phyloP scores from a whole-genome alignment of 2,888 invertebrate genomes.

The Podotricha telesiphe region DNA sequence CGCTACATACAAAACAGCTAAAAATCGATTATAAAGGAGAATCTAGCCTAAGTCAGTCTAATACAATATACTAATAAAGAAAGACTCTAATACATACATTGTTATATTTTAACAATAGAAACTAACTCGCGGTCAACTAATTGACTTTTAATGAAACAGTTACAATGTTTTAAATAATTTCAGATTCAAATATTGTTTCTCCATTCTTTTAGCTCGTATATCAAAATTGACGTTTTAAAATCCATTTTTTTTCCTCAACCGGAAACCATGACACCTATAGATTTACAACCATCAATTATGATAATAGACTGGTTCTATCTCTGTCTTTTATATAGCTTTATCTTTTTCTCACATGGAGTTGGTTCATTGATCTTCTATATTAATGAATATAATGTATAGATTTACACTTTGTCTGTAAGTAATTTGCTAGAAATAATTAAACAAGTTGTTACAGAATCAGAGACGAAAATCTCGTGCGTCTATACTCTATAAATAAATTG shows the following conservation, averaged over 20 bases:
- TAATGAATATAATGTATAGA: constrained; percentile 22
- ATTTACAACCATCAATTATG: constrained; percentile 73
- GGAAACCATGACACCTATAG: constrained; percentile 72
- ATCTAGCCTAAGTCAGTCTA: not conserved
- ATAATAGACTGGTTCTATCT: constrained; percentile 61
- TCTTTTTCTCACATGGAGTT: constrained; percentile 31
- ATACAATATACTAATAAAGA: not conserved
- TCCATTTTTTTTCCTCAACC: constrained; percentile 57
- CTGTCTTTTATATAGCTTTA: constrained; percentile 43
- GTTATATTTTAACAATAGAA: constrained; percentile 2
- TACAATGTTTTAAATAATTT: constrained; percentile 21
- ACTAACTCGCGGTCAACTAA: constrained; percentile 1
- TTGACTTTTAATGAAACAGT: constrained; percentile 10
- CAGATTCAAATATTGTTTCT: constrained; percentile 32
- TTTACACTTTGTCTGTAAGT: not conserved
- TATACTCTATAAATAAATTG: too few relatives aligned
- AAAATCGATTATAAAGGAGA: not conserved
- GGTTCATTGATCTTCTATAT: constrained; percentile 38
- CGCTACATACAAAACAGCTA: too few relatives aligned
- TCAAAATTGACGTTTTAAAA: constrained; percentile 45
- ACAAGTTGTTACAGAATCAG: not conserved
- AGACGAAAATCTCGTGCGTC: too few relatives aligned
- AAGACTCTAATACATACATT: not conserved
- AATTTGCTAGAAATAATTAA: not conserved
- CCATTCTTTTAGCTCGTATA: constrained; percentile 36